Evolutionary conservation across 2,888 invertebrate species (phyloP).

Genomic region (Pseudoips prasinana): DNA sequence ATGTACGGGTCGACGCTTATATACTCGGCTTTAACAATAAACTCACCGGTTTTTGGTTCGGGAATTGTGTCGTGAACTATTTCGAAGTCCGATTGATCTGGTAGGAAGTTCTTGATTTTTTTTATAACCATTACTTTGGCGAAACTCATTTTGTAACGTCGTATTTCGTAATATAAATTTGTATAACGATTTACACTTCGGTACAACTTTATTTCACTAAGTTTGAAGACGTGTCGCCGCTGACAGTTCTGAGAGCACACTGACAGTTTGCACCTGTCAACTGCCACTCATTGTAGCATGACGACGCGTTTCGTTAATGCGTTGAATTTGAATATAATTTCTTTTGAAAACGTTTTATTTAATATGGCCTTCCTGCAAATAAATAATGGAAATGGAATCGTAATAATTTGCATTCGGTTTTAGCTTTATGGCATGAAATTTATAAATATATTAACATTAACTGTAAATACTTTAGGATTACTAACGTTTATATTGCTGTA

Average conservation of each 20-base stretch:
- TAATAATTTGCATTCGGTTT: no score
- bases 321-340: constrained; percentile 1
- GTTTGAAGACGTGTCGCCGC: constrained; percentile 4
- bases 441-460: no score
- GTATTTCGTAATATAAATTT: neutral
- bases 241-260: constrained; percentile 15
- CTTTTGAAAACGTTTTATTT: neutral
- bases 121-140: constrained; percentile 39
- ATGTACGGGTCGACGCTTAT: constrained; percentile 86
- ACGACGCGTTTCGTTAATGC: constrained; percentile 23
- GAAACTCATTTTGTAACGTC: constrained; percentile 19
- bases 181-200: neutral
- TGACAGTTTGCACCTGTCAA: constrained; percentile 16
- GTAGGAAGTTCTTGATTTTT: constrained; percentile 50
- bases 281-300: constrained; percentile 10
- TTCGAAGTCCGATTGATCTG: constrained; percentile 57
- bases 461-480: no score
- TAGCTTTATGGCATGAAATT: no score
- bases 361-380: neutral
- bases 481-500: no score
- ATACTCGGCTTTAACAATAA: constrained; percentile 82
- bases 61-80: constrained; percentile 59
- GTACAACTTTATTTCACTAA: neutral
- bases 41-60: constrained; percentile 65
- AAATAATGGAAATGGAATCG: no score